Base-by-base conservation (phyloP, 2,113 vertebrate genomes). In the Dendrocopos noguchii region DNA sequence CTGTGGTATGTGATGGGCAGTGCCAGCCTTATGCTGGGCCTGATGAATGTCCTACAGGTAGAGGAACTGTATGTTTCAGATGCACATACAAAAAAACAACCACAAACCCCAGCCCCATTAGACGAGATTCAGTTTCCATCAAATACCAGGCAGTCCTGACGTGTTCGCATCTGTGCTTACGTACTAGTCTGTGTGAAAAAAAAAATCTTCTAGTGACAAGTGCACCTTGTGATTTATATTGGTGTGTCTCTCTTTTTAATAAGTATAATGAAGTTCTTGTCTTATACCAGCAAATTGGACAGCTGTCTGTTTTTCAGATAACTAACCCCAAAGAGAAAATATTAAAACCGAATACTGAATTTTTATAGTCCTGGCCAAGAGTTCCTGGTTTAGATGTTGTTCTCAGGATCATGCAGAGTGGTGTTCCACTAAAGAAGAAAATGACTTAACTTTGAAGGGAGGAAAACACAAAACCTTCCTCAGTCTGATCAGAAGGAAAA, bases 81-180 rank as follows among this genome's bases (percentile, higher is more conserved):
- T 39, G 12, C 6, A 59, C 3, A 42, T 24, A 15, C 11, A 28
- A n/a, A 68, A 75, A 57, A 71, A 7, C n/a, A 0, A 0, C 13
- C 18, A 44, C 9, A 59, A 59, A 19, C 3, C 5, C 10, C 16
- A 82, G 1, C 1, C 19, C 5, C 14, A 20, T 4, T 47, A 20
- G 18, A 64, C 22, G 21, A n/a, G n/a, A 52, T 29, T 55, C 2
- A 15, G 17, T 83, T 83, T 65, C 17, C 18, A 46, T 17, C 13
- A 27, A 61, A 68, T 56, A 24, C 8, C 20, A 65, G n/a, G 5
- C 4, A 64, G 31, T 6, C 6, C 11, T 64, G 16, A 4, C 67
- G 15, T 42, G 6, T 29, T 11, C 36, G 9, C 18, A 50, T n/a
- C 24, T 84, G 3, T 61, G 19, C 36, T 68, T 70, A 64, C 24